Evolutionary conservation across 2,888 invertebrate genomes (phyloP).

Genomic region (Zeuzera pyrina): DNA sequence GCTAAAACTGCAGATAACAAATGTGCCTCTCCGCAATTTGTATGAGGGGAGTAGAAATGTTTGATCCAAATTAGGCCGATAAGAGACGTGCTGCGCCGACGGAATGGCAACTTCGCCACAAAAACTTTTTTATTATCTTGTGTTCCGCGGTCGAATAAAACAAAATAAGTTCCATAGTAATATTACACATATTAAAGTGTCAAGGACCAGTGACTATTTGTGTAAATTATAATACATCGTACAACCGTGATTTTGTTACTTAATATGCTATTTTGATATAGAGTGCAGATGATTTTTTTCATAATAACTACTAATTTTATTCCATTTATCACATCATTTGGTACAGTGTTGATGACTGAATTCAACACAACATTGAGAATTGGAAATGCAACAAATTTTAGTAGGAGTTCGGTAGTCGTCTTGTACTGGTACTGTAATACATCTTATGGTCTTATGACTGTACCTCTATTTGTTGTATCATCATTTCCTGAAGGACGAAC

Average conservation of each 20-base stretch:
- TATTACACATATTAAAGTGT: slow-evolving; percentile 15
- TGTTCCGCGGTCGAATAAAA: slow-evolving; percentile 15
- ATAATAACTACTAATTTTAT: no score
- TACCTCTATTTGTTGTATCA: slow-evolving; percentile 49
- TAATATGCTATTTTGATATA: slow-evolving; percentile 24
- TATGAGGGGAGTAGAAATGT: slow-evolving; percentile 55
- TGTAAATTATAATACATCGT: no score
- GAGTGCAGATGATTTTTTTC: slow-evolving; percentile 18
- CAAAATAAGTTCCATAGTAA: slow-evolving; percentile 29
- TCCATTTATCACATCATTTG: no score
- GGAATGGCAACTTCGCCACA: slow-evolving; percentile 34
- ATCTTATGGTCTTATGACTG: no score
- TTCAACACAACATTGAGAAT: no score
- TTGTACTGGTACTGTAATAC: no score
- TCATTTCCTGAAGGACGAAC: slow-evolving; percentile 42
- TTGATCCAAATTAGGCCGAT: slow-evolving; percentile 66
- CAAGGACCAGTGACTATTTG: slow-evolving; percentile 21
- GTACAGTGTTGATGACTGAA: no score
- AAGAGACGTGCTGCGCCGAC: slow-evolving; percentile 47
- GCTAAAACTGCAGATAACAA: slow-evolving; percentile 62
- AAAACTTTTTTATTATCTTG: slow-evolving; percentile 40
- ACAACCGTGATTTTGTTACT: slow-evolving; percentile 29
- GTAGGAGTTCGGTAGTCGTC: no score
- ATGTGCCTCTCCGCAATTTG: slow-evolving; percentile 57
- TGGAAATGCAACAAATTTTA: no score